Evolutionary conservation across 2,797 vertebrate species (phyloP), one percentile per base, ranked within the genome.

Genomic region (Phrynocephalus forsythii): DNA sequence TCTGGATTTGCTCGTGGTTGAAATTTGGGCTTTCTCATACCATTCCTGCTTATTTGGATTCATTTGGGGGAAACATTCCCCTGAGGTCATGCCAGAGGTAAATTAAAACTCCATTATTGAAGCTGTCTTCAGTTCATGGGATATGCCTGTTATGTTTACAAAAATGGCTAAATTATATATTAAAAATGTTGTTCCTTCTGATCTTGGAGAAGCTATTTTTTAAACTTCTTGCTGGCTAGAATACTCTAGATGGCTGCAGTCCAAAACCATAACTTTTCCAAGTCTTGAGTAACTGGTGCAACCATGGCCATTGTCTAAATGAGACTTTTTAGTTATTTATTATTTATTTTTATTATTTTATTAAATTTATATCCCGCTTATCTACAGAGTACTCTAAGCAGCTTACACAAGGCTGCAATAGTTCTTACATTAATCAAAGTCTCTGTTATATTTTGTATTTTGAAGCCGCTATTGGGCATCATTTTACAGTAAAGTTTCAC

Each of bases 1-100:
- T 80, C 5, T 30, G 87, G 4, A 63, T 26, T 83, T 72, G 85
- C 88, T 73, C 1, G 67, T 81, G 44, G 24, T 77, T 83, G 44
- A 87, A 33, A 52, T 3, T 33, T 28, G 9, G 1, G 56, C 10
- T 20, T 9, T 15, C 20, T 4, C 30, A 10, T 9, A 6, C 30
- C 18, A 26, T n/a, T 24, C 44, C 15, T 82, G 1, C 10, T 77
- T 60, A 77, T 24, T 87, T 69, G 24, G 16, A 30, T 83, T 78
- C 24, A 71, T 60, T 83, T 72, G 52, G 33, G 2, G 79, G 67
- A 79, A 56, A 69, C 67, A 77, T 13, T 68, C 67, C 50, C 22
- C n/a, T 18, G 10, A 33, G 73, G 26, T 76, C 38, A 82, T 28
- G 76, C 2, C 38, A 33, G 24, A 60, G 30, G 52, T 22, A 76